Base-by-base conservation (phyloP, 2,888 invertebrate species). In the Auanema freiburgensis region DNA sequence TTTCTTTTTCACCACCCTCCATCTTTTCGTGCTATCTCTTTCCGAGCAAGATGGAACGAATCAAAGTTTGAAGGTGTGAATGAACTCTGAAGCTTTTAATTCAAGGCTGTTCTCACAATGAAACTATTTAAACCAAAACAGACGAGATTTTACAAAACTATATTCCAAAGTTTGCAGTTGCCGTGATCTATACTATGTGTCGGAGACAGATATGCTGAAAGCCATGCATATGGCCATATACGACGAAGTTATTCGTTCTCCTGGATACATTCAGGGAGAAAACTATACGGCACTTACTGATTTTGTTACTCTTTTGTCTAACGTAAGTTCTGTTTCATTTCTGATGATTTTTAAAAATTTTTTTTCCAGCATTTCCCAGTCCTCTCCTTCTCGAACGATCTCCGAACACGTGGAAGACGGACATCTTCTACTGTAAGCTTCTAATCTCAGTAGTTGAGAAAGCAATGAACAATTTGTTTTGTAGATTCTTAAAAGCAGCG, bases 191-290 rank as follows among this genome's bases (percentile, higher is more conserved):
- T 83, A 79, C 70, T 83, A 76, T 64, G 82, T 79, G 14, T 83
- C 83, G 18, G 83, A 83, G 54, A 80, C 82, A 21, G 83, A 83
- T 62, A 78, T 83, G 79, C 72, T 83, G 46, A 79, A 80, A 58
- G 79, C 83, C 16, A 76, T 81, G 78, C 58, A 72, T 16, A 69
- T 70, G 71, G 83, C 83, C 23, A 69, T 83, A 12, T 69, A 77
- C 58, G 80, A 80, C 54, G 82, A 83, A 65, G 80, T 83, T 18
- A 70, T 71, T 16, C 63, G 71, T 5, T 53, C 64, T 49, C 69
- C 71, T 23, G 74, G 74, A 12, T 60, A 59, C 43, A 69, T 82
- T 51, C 67, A 71, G 40, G 82, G 80, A 14, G 72, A 74, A 41
- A 77, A 79, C 65, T 82, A 81, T 66, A 79, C 79, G 16, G 71